Conservation (phyloP, 2,888 invertebrate genomes). For the Nomada ferruginata region DNA sequence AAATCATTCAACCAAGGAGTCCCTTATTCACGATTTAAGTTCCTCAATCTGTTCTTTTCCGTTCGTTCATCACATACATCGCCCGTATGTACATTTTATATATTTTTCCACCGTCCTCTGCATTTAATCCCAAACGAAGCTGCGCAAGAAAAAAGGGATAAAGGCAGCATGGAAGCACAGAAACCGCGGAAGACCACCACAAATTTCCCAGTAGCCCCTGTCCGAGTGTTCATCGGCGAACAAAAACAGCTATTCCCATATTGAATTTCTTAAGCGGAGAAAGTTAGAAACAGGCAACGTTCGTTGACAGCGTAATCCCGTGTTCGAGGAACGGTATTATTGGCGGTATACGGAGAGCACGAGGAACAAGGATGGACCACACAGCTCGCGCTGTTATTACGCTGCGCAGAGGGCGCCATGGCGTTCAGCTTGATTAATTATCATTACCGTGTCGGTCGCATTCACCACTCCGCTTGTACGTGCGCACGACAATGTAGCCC, state of each 20-base stretch:
- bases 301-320: slow-evolving; percentile 46
- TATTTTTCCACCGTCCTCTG: no score
- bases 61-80: no score
- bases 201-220: neutral
- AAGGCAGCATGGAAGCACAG: no score
- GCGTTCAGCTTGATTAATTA: slow-evolving; percentile 78
- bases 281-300: slow-evolving; percentile 31
- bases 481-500: slow-evolving; percentile 69
- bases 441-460: slow-evolving; percentile 72
- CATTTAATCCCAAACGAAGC: no score
- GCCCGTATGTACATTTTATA: no score
- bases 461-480: slow-evolving; percentile 58
- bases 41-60: no score
- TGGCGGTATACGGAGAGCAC: slow-evolving; percentile 55
- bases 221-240: neutral
- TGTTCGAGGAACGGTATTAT: slow-evolving; percentile 61
- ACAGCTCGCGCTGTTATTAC: slow-evolving; percentile 76
- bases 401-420: slow-evolving; percentile 70
- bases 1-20: no score
- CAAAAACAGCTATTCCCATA: neutral
- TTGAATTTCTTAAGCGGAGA: slow-evolving; percentile 3
- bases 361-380: slow-evolving; percentile 74
- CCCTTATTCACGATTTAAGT: no score
- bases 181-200: neutral
- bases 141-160: no score